Conservation (phyloP, 2,888 invertebrate genomes). For the Phragmatobia fuliginosa region DNA sequence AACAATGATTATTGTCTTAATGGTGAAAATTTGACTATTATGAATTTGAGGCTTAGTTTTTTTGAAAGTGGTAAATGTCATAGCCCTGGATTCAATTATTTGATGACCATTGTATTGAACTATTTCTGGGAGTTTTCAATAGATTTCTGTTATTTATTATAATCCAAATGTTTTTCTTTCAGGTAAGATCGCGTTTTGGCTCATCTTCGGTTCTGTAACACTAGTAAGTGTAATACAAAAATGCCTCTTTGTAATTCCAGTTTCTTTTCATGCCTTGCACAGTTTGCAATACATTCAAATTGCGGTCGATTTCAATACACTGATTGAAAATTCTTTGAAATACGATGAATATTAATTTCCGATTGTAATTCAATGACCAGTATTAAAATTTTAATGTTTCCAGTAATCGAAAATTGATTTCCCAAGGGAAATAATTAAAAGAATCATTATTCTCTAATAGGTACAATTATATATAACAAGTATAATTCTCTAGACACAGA, state of each 20-base stretch:
- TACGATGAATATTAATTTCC: constrained; percentile 8
- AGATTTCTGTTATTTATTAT: constrained; percentile 6
- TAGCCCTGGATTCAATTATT: too few species aligned
- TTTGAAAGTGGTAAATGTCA: too few species aligned
- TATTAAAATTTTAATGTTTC: constrained; percentile 7
- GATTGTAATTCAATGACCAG: constrained; percentile 12
- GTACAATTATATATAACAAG: constrained; percentile 9
- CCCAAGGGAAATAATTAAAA: constrained; percentile 17
- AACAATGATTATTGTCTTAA: too few species aligned
- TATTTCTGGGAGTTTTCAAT: neutral
- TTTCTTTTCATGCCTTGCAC: neutral
- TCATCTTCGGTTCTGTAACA: constrained; percentile 18
- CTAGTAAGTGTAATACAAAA: constrained; percentile 38
- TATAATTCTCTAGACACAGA: constrained; percentile 22
- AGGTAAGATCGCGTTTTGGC: constrained; percentile 42
- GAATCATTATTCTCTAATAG: constrained; percentile 19
- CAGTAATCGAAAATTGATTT: constrained; percentile 17
- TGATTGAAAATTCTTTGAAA: constrained; percentile 18
- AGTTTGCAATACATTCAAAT: constrained; percentile 10
- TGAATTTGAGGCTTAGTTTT: too few species aligned
- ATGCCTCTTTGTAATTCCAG: neutral
- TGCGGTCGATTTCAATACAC: constrained; percentile 22
- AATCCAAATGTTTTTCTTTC: constrained; percentile 29
- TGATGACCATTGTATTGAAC: neutral
- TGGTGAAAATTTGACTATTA: too few species aligned